These are phyloP conservation scores for Suillia variegata DNA, from an alignment of 2,888 invertebrate species.

Conservation along the genomic window DNA sequence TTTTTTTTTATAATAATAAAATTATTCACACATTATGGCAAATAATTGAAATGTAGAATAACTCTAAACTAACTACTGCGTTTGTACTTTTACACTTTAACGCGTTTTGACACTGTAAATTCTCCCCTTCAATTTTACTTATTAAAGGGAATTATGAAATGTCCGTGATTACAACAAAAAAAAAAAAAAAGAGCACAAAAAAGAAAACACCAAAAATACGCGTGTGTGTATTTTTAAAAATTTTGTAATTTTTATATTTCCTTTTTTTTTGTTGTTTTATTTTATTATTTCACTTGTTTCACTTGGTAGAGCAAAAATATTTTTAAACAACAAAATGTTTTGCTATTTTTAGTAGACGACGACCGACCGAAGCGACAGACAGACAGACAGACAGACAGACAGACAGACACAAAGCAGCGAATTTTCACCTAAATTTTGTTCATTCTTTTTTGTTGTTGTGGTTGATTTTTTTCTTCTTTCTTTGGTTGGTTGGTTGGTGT, in stretches of 20 bases:
- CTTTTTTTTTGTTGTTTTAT: too few relatives aligned
- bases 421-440: neutral
- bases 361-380: too few relatives aligned
- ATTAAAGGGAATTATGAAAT: slow-evolving; percentile 20
- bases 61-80: too few relatives aligned
- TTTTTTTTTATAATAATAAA: too few relatives aligned
- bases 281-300: slow-evolving; percentile 21
- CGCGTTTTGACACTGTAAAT: too few relatives aligned
- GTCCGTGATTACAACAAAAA: neutral
- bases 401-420: neutral
- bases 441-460: neutral
- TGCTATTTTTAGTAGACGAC: neutral
- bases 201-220: too few relatives aligned
- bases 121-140: too few relatives aligned
- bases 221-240: neutral
- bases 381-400: too few relatives aligned
- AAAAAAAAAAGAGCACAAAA: neutral
- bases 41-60: too few relatives aligned
- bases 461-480: neutral
- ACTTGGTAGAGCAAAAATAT: slow-evolving; percentile 22
- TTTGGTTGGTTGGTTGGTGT: too few relatives aligned
- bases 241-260: neutral
- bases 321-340: slow-evolving; percentile 25
- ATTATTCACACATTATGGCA: too few relatives aligned
- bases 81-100: too few relatives aligned